Evolutionary conservation across 2,888 invertebrate genomes (phyloP).

Genomic region (Agonopterix alstromeriana): DNA sequence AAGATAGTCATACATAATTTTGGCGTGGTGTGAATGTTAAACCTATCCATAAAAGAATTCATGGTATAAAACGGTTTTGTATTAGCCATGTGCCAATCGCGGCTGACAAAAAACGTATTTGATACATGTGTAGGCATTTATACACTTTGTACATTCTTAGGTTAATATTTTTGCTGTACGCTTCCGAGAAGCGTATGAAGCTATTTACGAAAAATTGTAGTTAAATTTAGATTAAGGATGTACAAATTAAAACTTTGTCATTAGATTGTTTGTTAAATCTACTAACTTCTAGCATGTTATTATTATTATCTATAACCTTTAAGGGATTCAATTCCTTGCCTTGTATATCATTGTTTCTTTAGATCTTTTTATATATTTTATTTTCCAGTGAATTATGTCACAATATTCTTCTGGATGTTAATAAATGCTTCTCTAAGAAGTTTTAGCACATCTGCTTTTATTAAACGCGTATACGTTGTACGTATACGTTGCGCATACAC

Average conservation of each 20-base stretch:
- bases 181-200: conserved; percentile 57
- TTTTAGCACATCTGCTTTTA: neutral
- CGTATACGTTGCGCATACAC: too few species aligned
- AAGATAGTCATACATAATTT: neutral
- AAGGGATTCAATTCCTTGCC: conserved; percentile 3
- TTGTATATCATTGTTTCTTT: conserved; percentile 2
- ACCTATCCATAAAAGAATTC: too few species aligned
- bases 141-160: conserved; percentile 23
- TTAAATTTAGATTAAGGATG: conserved; percentile 29
- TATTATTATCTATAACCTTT: neutral
- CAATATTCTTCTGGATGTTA: conserved; percentile 7
- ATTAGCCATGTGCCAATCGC: conserved; percentile 2
- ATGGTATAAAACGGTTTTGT: too few species aligned
- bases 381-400: conserved; percentile 6
- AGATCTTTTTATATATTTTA: conserved; percentile 3
- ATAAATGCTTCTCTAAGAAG: conserved; percentile 4
- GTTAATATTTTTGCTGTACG: conserved; percentile 18
- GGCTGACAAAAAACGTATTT: conserved; percentile 10
- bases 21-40: too few species aligned
- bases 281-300: conserved; percentile 16
- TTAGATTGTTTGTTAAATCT: conserved; percentile 15
- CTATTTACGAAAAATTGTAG: conserved; percentile 29
- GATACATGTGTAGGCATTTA: conserved; percentile 33
- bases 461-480: conserved; percentile 3
- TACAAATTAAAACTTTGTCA: conserved; percentile 33